Percentiles rank a stretch among this genome's conserved stretches.
Evolutionary conservation across 2,888 invertebrate species (phyloP).

Genomic region (Andrena marginata): DNA sequence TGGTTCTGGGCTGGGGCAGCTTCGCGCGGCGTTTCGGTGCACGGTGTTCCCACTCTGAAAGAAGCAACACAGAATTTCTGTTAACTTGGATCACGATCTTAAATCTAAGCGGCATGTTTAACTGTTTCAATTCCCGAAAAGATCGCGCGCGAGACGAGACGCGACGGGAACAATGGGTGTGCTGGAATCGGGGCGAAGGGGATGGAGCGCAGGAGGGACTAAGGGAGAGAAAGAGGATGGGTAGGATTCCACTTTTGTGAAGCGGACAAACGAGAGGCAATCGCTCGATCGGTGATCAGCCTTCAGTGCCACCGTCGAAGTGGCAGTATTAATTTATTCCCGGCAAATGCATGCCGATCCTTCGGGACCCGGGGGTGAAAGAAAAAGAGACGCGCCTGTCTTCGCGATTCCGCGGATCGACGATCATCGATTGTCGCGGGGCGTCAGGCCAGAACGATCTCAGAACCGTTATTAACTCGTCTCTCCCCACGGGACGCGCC

Average conservation of each 20-base stretch:
- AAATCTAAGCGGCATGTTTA: background rate
- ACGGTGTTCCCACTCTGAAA: conserved; percentile 76
- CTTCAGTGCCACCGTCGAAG: conserved; percentile 73
- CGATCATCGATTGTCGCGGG: conserved; percentile 63
- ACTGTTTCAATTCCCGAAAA: background rate
- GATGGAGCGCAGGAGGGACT: background rate
- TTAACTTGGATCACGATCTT: background rate
- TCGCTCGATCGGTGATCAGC: conserved; percentile 74
- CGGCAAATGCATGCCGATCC: conserved; percentile 61
- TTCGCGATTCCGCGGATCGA: conserved; percentile 64
- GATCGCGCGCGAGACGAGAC: conserved; percentile 7
- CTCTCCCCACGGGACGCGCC: conserved; percentile 52
- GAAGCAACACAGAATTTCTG: conserved; percentile 29
- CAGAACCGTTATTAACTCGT: conserved; percentile 63
- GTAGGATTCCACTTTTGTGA: conserved; percentile 61
- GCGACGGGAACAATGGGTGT: conserved; percentile 12
- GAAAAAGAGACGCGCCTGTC: conserved; percentile 19
- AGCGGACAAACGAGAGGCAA: conserved; percentile 71
- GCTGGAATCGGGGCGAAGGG: conserved; percentile 8
- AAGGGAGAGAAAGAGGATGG: conserved; percentile 3
- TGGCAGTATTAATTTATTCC: conserved; percentile 79
- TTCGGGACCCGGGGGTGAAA: conserved; percentile 43
- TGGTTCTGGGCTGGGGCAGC: conserved; percentile 78
- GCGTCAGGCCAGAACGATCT: conserved; percentile 64
- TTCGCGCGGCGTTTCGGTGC: conserved; percentile 70